phyloP scores from a whole-genome alignment of 2,888 invertebrate genomes.

The Terebella lapidaria region DNA sequence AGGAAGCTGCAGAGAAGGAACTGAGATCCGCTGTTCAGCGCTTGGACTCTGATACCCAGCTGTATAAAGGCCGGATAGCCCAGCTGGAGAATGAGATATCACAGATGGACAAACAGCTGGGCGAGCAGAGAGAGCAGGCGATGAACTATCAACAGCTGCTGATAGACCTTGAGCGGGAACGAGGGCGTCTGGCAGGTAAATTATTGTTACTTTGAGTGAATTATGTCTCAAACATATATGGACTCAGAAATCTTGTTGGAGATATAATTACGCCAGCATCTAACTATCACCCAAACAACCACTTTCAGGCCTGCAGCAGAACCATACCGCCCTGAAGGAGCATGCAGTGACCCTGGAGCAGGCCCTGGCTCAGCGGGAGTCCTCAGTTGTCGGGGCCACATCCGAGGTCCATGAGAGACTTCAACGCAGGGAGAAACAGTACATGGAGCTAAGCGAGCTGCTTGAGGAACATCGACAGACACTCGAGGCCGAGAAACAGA shows the following conservation, averaged over 20 bases:
- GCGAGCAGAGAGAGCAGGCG: constrained; percentile 26
- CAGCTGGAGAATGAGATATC: constrained; percentile 12
- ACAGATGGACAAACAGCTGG: constrained; percentile 4
- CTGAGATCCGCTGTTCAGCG: neutral
- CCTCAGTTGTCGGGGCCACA: constrained; percentile 41
- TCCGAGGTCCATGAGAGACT: constrained; percentile 34
- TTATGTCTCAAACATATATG: too few relatives aligned
- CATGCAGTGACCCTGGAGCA: constrained; percentile 48
- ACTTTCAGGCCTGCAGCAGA: constrained; percentile 45
- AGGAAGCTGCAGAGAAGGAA: neutral
- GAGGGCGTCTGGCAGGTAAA: constrained; percentile 47
- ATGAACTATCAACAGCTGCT: constrained; percentile 38
- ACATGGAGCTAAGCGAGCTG: constrained; percentile 29
- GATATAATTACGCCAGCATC: too few relatives aligned
- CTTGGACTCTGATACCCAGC: neutral
- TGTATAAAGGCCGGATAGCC: neutral
- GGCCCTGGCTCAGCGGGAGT: constrained; percentile 46
- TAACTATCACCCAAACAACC: too few relatives aligned
- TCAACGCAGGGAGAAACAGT: constrained; percentile 10
- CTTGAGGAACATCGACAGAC: constrained; percentile 39
- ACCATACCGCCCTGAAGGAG: constrained; percentile 44
- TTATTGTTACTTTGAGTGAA: neutral
- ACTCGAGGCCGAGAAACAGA: constrained; percentile 44
- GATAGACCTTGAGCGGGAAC: constrained; percentile 51
- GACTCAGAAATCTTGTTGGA: too few relatives aligned